Evolutionary conservation across 1,140 invertebrate genomes (phyloP).

Genomic region (Bilobella aurantiaca): DNA sequence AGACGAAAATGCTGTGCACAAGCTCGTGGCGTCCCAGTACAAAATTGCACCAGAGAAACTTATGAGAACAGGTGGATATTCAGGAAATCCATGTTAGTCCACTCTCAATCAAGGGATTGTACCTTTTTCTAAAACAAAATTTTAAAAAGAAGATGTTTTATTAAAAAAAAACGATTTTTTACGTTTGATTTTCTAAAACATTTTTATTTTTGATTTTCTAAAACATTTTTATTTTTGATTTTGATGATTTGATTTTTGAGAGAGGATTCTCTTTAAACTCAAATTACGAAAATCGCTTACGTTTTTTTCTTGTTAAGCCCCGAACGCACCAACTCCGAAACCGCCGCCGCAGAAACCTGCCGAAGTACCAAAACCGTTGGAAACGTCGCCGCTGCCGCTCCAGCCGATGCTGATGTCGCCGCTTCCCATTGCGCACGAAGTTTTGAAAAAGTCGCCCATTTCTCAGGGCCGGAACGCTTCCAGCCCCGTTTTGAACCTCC

Average conservation of each 20-base stretch:
- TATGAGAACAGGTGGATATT: conserved; percentile 86
- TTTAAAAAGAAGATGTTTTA: no score
- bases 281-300: no score
- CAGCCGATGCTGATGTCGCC: conserved; percentile 42
- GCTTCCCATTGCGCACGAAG: conserved; percentile 39
- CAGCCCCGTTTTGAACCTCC: conserved; percentile 45
- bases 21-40: conserved; percentile 90
- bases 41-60: conserved; percentile 93
- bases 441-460: conserved; percentile 39
- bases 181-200: no score
- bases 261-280: no score
- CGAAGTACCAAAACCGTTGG: conserved; percentile 30
- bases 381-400: conserved; percentile 40
- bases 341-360: conserved; percentile 18
- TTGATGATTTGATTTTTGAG: no score
- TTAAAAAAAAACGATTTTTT: no score
- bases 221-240: no score
- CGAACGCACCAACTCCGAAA: conserved; percentile 24
- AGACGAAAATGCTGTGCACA: conserved; percentile 92
- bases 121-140: no score
- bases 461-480: conserved; percentile 41
- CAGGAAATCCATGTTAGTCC: conserved; percentile 60
- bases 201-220: no score
- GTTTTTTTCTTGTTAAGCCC: conserved; percentile 15
- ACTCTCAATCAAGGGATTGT: neutral